Evolutionary conservation across 2,797 vertebrate genomes (phyloP), one percentile per base, ranked within the genome.

Genomic region (Garrulus glandarius): DNA sequence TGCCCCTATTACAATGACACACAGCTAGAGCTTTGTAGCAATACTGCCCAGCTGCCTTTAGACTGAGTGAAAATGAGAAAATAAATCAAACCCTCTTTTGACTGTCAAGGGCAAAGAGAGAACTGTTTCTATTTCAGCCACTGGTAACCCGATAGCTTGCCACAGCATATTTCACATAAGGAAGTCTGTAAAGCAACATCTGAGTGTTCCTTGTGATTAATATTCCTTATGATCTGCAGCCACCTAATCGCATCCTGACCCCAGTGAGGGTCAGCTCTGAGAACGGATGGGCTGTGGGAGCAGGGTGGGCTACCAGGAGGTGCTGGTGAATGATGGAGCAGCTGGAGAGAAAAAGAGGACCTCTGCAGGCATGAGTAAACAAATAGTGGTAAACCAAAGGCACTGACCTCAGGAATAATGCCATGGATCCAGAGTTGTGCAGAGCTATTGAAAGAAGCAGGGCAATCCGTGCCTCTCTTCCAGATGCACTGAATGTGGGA

Each of bases 1-100:
- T 96, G 92, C 76, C 84, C 69, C 69, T 69, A 84, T 95, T 97
- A 95, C 79, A 84, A 30, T 85, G 84, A 91, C 84, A 95, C 71
- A 80, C 69, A 96, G 65, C 68, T 81, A 81, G 79, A 78, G 89
- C 64, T 96, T 92, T 94, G 89, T 56, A 93, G 92, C 89, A 96
- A 76, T 83, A 78, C 76, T 93, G 87, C 80, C 87, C 92, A 97
- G 92, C 84, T 96, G 95, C 95, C 89, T 93, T 83, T 92, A 88
- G 87, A 95, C 70, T 2, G 70, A 92, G 89, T 92, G 89, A 96
- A 97, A 96, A 97, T 87, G 84, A 94, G 95, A 96, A 96, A 93
- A 94, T 96, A 96, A 95, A 96, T 96, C 96, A 96, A 96, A 92
- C 82, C 52, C 79, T 91, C 87, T 89, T 91, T 78, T 72, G 92